phyloP scores from a whole-genome alignment of 2,888 invertebrate species.

The Drosophila rubida region DNA sequence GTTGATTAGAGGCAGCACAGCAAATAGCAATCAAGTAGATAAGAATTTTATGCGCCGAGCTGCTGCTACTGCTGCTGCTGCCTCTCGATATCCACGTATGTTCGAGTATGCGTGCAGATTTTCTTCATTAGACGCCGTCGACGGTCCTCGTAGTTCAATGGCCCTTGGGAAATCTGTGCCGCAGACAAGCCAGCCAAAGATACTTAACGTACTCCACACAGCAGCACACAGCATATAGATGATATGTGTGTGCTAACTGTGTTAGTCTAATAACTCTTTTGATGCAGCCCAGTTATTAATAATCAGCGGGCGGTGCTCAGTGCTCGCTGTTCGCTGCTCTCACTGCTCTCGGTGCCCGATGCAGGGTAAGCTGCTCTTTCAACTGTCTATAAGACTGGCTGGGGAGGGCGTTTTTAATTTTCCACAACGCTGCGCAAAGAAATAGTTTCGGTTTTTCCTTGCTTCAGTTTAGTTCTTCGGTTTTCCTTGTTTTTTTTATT shows the following conservation, averaged over 20 bases:
- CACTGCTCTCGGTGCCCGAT: background rate
- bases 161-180: constrained; percentile 41
- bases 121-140: constrained; percentile 47
- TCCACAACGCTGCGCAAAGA: constrained; percentile 82
- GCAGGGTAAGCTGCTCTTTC: constrained; percentile 7
- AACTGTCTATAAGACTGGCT: constrained; percentile 10
- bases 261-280: constrained; percentile 67
- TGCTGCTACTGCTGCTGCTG: too few relatives aligned
- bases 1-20: constrained; percentile 50
- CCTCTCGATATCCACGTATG: too few relatives aligned
- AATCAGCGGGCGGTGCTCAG: constrained; percentile 43
- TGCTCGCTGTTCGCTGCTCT: background rate
- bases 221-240: constrained; percentile 3
- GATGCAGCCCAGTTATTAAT: constrained; percentile 68
- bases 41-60: background rate
- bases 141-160: constrained; percentile 32
- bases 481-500: constrained; percentile 29
- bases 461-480: constrained; percentile 24
- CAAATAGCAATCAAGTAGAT: constrained; percentile 15
- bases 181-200: constrained; percentile 5
- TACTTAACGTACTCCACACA: background rate
- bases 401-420: constrained; percentile 76
- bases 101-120: constrained; percentile 21
- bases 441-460: constrained; percentile 76
- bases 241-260: constrained; percentile 36